Conservation (phyloP, 2,113 vertebrate species). For the Gorsachius goisagi region DNA sequence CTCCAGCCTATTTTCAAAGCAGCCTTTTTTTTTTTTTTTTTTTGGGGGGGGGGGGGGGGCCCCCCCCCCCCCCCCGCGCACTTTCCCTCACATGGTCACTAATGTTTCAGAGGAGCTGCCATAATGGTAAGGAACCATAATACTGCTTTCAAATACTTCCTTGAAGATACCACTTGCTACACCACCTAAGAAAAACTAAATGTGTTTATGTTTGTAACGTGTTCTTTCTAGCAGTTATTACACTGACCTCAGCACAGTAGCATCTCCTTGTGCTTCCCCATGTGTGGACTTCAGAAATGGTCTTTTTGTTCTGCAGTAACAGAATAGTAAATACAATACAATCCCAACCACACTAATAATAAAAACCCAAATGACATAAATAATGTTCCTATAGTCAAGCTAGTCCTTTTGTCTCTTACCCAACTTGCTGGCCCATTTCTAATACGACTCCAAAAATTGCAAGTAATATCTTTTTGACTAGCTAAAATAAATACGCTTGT, state of each 20-base stretch:
- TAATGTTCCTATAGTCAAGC: not conserved
- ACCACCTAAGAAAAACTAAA: not conserved
- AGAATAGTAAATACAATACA: not conserved
- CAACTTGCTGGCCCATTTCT: not conserved
- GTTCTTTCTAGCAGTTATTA: not conserved
- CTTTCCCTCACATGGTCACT: not conserved
- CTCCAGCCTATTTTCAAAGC: not conserved
- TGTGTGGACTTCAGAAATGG: fast-evolving
- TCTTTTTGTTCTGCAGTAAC: not conserved
- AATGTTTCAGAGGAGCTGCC: not conserved
- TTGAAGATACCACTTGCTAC: not conserved
- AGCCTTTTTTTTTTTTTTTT: not conserved
- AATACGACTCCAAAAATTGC: not conserved
- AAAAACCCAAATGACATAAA: not conserved
- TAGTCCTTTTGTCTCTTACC: not conserved
- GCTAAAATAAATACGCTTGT: not conserved
- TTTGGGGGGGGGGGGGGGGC: too few relatives aligned
- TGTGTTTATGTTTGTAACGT: not conserved
- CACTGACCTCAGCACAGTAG: not conserved
- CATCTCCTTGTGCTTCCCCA: not conserved
- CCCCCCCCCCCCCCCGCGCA: too few relatives aligned
- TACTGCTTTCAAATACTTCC: not conserved
- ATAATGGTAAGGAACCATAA: not conserved
- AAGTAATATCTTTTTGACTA: not conserved
- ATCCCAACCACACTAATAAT: not conserved